Evolutionary conservation across 1,140 invertebrate genomes (phyloP).

Genomic region (Hyles vespertilio): DNA sequence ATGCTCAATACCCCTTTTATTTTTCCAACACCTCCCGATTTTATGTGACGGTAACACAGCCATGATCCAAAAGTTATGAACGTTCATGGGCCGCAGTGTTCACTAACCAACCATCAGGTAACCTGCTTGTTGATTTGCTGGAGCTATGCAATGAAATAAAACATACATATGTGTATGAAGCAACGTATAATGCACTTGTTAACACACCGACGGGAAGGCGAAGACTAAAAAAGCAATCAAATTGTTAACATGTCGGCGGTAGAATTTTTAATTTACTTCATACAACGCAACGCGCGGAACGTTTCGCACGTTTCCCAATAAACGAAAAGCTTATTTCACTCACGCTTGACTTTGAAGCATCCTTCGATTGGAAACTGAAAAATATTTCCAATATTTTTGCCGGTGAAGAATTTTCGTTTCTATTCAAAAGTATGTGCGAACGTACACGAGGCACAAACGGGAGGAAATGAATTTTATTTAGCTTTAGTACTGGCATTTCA

Average conservation of each 20-base stretch:
- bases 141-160: no score
- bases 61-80: no score
- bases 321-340: slow-evolving; percentile 46
- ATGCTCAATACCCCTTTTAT: no score
- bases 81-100: no score
- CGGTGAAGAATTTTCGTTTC: slow-evolving; percentile 28
- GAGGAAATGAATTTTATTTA: slow-evolving; percentile 30
- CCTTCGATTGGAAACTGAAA: slow-evolving; percentile 42
- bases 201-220: no score
- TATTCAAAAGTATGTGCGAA: slow-evolving; percentile 29
- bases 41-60: no score
- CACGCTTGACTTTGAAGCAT: slow-evolving; percentile 44
- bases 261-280: slow-evolving; percentile 39
- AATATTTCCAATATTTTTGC: slow-evolving; percentile 43
- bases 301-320: slow-evolving; percentile 36
- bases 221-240: no score
- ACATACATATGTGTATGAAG: no score
- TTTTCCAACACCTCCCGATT: no score
- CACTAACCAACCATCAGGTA: no score
- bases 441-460: slow-evolving; percentile 15
- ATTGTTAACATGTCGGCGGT: slow-evolving; percentile 3
- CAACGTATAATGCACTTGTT: no score
- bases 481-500: slow-evolving; percentile 3
- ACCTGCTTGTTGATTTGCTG: no score
- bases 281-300: slow-evolving; percentile 24